phyloP scores from a whole-genome alignment of 2,113 vertebrate genomes.

The Morone chrysops region DNA sequence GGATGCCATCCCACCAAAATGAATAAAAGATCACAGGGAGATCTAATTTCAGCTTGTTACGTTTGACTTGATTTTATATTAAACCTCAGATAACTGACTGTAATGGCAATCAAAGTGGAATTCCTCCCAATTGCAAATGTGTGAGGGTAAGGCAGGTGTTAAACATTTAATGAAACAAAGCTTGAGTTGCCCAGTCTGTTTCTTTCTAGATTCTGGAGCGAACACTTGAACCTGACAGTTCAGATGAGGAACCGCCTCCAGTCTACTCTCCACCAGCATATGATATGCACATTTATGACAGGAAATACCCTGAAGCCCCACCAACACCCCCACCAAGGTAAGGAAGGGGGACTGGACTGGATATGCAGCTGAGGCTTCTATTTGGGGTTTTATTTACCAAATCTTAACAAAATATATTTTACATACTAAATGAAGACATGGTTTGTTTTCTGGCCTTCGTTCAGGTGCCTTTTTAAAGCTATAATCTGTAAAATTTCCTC shows the following conservation, averaged over 20 bases:
- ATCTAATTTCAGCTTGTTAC: slow-evolving; percentile 12
- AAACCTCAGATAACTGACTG: not conserved
- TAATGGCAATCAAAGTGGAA: not conserved
- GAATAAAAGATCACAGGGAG: not conserved
- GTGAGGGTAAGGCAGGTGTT: not conserved
- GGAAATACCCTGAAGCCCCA: slow-evolving; percentile 85
- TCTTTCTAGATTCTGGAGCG: slow-evolving; percentile 91
- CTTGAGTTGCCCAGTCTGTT: not conserved
- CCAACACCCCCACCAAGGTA: slow-evolving; percentile 91
- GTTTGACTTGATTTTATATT: not conserved
- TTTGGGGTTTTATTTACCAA: not conserved
- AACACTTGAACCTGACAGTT: slow-evolving; percentile 96
- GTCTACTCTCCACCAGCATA: slow-evolving; percentile 95
- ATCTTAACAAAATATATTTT: too few species aligned
- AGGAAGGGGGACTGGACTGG: not conserved
- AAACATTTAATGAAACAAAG: not conserved
- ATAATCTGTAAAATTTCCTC: too few species aligned
- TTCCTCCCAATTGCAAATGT: not conserved
- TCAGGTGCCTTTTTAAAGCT: too few species aligned
- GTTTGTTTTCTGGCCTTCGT: too few species aligned
- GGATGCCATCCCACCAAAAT: too few species aligned
- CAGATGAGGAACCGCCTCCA: slow-evolving; percentile 95
- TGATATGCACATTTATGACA: slow-evolving; percentile 90
- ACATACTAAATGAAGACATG: not conserved
- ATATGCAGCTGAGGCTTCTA: not conserved